Base-by-base conservation (phyloP, 2,113 vertebrate species). In the Athene cunicularia region DNA sequence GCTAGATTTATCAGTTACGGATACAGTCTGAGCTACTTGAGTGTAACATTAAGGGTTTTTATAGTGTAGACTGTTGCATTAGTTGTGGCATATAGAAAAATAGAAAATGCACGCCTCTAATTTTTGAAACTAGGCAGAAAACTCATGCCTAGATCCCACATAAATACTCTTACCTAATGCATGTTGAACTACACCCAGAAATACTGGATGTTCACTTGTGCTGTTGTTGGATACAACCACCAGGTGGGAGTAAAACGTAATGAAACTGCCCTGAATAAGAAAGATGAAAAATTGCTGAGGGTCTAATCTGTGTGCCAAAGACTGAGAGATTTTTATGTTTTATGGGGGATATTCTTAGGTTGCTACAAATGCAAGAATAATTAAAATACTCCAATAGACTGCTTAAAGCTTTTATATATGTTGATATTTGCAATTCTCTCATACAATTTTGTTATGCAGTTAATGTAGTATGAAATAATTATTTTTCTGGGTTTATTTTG, bases 221-320 rank as follows among this genome's bases (percentile, higher is more conserved):
- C 80, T 91, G 53, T 75, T 94, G 50, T 73, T 75, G 49, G 43
- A 7, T 81, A 18, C 77, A 56, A 8, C 98, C 98, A 98, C 96
- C 96, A 98, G 98, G 80, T 98, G 98, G 98, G 63, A 81, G 93
- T 97, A 98, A 94, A 98, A 91, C 5, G 88, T 91, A 97, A 93
- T 50, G 62, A 89, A 97, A 97, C 41, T 37, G 58, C 39, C 11
- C 5, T 1, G 52, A 19, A 5, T 23, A 18, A 20, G 47, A 49
- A 28, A 39, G 14, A 20, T 13, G 11, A 33, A 33, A 52, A 81
- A n/a, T 50, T 68, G 30, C 27, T 39, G 26, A 22, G 56, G 19
- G 22, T 63, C n/a, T 37, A 4, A 26, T 71, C 41, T 91, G 21
- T 62, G 87, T 68, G 28, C 41, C 39, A 63, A 43, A 77, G 52